Evolutionary conservation across 2,888 invertebrate genomes (phyloP).

Genomic region (Scaptomyza tumidula): DNA sequence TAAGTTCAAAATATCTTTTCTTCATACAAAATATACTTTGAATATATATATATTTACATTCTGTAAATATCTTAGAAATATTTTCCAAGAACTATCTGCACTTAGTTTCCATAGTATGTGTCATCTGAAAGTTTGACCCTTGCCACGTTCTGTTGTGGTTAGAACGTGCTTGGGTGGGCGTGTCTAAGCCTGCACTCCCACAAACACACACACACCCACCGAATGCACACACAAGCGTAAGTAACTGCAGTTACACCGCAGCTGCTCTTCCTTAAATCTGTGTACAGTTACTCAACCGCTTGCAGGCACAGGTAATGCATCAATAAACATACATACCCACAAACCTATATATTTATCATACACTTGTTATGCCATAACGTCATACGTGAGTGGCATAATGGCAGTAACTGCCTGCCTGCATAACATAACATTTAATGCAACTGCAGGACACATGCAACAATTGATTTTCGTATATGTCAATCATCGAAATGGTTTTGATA

Average conservation of each 20-base stretch:
- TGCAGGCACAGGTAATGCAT: slow-evolving; percentile 7
- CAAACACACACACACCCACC: background rate
- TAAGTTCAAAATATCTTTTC: too few species aligned
- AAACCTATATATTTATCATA: background rate
- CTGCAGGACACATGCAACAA: slow-evolving; percentile 10
- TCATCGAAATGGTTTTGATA: slow-evolving; percentile 1
- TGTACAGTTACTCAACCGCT: slow-evolving; percentile 2
- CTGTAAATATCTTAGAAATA: too few species aligned
- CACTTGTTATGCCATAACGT: background rate
- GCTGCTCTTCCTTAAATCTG: background rate
- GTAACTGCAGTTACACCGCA: background rate
- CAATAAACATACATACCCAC: background rate
- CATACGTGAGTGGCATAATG: background rate
- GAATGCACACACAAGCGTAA: background rate
- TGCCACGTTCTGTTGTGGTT: background rate
- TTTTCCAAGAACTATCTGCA: background rate
- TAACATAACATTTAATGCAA: slow-evolving; percentile 4
- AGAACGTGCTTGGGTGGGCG: slow-evolving; percentile 1
- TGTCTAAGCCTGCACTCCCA: background rate
- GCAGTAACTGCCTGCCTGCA: slow-evolving; percentile 2
- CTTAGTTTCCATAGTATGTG: background rate
- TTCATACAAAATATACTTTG: too few species aligned
- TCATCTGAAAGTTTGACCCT: background rate
- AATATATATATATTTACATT: too few species aligned
- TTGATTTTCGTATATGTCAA: background rate